Evolutionary conservation across 1,140 invertebrate species (phyloP), one percentile per base, ranked within the genome.

Genomic region (Drosophila navojoa): DNA sequence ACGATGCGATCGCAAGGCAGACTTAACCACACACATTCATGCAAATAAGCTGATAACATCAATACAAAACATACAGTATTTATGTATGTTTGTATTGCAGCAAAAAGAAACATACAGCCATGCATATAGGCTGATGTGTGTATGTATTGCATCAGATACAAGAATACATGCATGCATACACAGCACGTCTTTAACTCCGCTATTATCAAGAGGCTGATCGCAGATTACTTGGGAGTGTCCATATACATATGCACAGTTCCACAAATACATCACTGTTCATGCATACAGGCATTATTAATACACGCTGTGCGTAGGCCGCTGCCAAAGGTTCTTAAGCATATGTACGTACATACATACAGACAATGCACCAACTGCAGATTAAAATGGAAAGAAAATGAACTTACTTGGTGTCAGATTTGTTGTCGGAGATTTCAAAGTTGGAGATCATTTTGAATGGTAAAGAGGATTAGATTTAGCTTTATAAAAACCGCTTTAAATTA

Each of bases 351-450:
- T 22, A 60, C 32, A 68, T 54, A 62, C 11, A 15, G 32, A 19
- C n/a, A 44, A 22, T 47, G 35, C 29, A 16, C 49, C 38, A 44
- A 52, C 25, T 54, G 10, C 40, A 44, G 50, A 45, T 63, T 53
- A 53, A 49, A 38, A 38, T 53, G 4, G 54, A 49, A 38, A 45
- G 42, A 45, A 16, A 45, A 25, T 57, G 16, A 47, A 91, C 90
- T 90, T 89, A 91, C 90, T 91, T 91, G 90, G 70, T 89, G 71
- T 74, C 79, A 22, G 90, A 53, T 66, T 91, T 87, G 71, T 77
- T 90, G 47, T 84, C 84, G 45, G 84, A 72, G 38, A 90, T 84
- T 77, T 86, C 82, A 52, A 85, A 81, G 55, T 90, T 90, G 42
- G 75, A 71, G 61, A 91, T 91, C 89, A 91, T 91, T 59, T 76